Conservation (phyloP, 1,140 invertebrate genomes). For the Diprion similis region DNA sequence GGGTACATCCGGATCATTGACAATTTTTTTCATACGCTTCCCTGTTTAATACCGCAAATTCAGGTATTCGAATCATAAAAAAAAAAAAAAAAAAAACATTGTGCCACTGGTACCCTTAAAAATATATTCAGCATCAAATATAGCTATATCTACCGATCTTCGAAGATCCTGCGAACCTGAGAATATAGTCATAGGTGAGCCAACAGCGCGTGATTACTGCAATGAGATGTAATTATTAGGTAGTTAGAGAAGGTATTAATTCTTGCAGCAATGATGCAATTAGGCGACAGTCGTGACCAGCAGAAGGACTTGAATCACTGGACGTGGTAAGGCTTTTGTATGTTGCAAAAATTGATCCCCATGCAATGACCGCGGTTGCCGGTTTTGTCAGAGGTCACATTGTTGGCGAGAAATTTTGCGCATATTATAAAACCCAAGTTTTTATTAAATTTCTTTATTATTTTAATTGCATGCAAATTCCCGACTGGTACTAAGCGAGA, state of each 20-base stretch:
- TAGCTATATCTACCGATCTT: too few relatives aligned
- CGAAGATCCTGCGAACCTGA: too few relatives aligned
- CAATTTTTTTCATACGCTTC: too few relatives aligned
- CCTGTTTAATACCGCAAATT: too few relatives aligned
- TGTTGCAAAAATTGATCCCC: background rate
- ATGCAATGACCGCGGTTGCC: too few relatives aligned
- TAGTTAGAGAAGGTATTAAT: background rate
- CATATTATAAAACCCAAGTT: background rate
- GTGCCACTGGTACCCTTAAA: too few relatives aligned
- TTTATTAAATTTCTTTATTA: background rate
- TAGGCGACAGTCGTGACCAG: background rate
- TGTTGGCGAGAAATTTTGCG: background rate
- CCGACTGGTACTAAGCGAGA: background rate
- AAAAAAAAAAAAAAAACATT: too few relatives aligned
- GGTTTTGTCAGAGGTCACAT: background rate
- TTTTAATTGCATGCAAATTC: background rate
- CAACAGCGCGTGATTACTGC: background rate
- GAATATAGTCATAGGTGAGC: too few relatives aligned
- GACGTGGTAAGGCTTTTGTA: background rate
- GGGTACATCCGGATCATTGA: too few relatives aligned
- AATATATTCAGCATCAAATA: too few relatives aligned
- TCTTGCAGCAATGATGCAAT: background rate
- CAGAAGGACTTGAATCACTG: background rate
- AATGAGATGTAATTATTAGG: slow-evolving; percentile 5
- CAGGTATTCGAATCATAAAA: too few relatives aligned